Evolutionary conservation across 2,113 vertebrate genomes (phyloP).

Genomic region (Gymnogyps californianus): DNA sequence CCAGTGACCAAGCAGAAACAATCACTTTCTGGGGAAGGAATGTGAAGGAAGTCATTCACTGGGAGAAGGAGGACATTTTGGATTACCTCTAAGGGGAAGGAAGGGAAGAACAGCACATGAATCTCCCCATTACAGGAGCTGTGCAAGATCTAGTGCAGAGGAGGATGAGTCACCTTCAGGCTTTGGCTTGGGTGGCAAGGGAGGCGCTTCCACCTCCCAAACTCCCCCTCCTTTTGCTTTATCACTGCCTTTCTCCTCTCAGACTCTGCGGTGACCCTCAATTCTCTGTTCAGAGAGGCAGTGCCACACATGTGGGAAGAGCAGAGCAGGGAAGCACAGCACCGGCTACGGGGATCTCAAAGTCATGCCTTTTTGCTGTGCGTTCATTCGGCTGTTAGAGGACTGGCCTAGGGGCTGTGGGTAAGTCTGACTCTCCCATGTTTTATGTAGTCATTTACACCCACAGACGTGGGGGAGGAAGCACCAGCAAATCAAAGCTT

Average conservation of each 20-base stretch:
- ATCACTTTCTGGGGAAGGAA: not conserved
- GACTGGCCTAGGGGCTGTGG: not conserved
- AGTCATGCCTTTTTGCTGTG: not conserved
- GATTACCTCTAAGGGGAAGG: not conserved
- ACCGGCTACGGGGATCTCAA: not conserved
- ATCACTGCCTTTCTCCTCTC: not conserved
- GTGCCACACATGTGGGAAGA: not conserved
- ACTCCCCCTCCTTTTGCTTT: not conserved
- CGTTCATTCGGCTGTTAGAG: accelerated
- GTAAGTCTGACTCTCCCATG: not conserved
- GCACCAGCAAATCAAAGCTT: not conserved
- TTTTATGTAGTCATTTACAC: not conserved
- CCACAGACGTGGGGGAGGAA: not conserved
- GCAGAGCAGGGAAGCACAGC: not conserved
- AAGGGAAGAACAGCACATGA: accelerated
- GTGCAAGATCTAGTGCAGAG: not conserved
- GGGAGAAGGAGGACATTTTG: not conserved
- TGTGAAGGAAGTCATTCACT: not conserved
- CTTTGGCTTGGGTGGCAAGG: constrained; percentile 11
- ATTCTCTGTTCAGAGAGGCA: not conserved
- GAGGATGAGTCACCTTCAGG: constrained; percentile 51
- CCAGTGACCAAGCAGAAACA: not conserved
- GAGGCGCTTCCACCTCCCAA: not conserved
- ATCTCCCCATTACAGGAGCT: not conserved
- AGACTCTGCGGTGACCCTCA: not conserved